Percentiles rank a stretch among this genome's conserved stretches.
Evolutionary conservation across 2,113 vertebrate species (phyloP).

Genomic region (Chaenogobius annularis): DNA sequence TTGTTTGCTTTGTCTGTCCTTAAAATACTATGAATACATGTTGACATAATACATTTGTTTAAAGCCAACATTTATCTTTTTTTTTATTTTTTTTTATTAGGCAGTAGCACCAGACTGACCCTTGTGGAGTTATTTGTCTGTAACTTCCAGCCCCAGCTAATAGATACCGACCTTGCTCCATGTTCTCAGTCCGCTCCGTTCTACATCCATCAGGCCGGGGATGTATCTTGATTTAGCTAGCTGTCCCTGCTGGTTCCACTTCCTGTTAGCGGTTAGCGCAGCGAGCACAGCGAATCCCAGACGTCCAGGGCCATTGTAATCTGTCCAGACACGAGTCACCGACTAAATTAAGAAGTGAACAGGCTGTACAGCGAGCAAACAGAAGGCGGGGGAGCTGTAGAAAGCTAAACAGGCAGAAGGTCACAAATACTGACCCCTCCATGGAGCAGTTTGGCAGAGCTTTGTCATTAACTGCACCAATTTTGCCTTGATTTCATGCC

Average conservation of each 20-base stretch:
- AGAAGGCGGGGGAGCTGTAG: conserved; percentile 42
- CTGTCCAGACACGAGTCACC: conserved; percentile 36
- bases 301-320: conserved; percentile 42
- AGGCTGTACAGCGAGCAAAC: conserved; percentile 32
- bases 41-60: background rate
- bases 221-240: conserved; percentile 73
- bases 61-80: background rate
- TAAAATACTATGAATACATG: too few species aligned
- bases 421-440: conserved; percentile 29
- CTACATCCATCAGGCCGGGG: conserved; percentile 63
- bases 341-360: conserved; percentile 55
- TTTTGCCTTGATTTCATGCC: conserved; percentile 21
- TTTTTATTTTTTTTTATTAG: background rate
- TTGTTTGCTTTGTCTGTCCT: too few species aligned
- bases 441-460: conserved; percentile 14
- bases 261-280: conserved; percentile 38
- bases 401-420: conserved; percentile 29
- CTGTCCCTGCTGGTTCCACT: conserved; percentile 35
- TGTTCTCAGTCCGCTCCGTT: conserved; percentile 66
- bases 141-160: conserved; percentile 63
- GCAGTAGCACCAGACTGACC: conserved; percentile 23
- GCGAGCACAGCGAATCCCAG: conserved; percentile 28
- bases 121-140: conserved; percentile 54
- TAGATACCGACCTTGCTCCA: conserved; percentile 62
- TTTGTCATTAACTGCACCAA: conserved; percentile 27